These are phyloP conservation scores for Mus spretus DNA, from an alignment of 2,797 vertebrate genomes.

Conservation along the genomic window DNA sequence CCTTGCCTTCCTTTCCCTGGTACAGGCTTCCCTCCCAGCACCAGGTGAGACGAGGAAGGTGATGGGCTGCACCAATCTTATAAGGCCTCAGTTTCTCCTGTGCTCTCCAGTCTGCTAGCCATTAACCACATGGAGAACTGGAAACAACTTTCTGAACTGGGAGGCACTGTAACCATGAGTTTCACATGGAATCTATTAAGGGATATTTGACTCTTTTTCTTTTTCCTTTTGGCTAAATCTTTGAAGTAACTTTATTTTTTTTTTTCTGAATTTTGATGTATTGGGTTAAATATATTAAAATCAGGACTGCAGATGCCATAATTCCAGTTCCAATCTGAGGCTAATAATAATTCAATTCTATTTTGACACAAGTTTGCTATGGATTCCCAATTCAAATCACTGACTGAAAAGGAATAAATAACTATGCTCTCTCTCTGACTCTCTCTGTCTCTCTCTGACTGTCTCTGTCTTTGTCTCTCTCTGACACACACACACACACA, in stretches of 20 bases:
- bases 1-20: fast-evolving
- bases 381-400: neutral
- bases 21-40: fast-evolving
- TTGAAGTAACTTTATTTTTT: neutral
- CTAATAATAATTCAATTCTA: neutral
- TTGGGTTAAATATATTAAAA: slow-evolving; percentile 20
- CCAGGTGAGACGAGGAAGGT: neutral
- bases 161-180: neutral
- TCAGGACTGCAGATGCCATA: neutral
- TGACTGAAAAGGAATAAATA: neutral
- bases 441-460: neutral
- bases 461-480: neutral
- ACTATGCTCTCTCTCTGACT: neutral
- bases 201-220: neutral
- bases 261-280: neutral
- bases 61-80: neutral
- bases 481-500: neutral
- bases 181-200: neutral
- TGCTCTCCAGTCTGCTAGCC: neutral
- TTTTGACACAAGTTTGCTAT: neutral
- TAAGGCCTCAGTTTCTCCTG: neutral
- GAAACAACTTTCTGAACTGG: neutral
- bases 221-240: neutral
- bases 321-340: neutral
- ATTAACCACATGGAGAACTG: neutral